Percentiles rank a stretch among this genome's conserved stretches.
Conservation (phyloP, 1,140 invertebrate genomes). For the Procambarus clarkii region DNA sequence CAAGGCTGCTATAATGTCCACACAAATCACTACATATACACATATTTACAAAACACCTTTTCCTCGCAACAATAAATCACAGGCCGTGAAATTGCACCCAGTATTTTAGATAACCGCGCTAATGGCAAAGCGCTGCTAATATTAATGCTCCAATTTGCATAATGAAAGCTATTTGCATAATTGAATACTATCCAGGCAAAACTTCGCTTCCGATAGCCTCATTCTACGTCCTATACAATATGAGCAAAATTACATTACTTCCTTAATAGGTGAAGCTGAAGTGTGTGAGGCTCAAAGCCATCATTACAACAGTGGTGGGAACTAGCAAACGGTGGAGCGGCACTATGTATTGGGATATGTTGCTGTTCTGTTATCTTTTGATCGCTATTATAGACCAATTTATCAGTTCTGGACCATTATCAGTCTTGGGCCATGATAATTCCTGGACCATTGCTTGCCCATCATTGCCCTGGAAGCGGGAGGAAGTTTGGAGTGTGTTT, state of each 20-base stretch:
- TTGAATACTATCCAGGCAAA: constrained; percentile 3
- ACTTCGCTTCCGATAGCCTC: not conserved
- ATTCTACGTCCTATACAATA: not conserved
- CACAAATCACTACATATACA: not conserved
- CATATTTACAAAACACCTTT: not conserved
- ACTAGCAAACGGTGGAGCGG: too few species aligned
- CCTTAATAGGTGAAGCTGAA: not conserved
- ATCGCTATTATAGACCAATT: too few species aligned
- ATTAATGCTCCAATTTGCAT: constrained; percentile 14
- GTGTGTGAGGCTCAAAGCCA: too few species aligned
- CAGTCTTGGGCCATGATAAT: too few species aligned
- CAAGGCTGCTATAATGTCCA: not conserved
- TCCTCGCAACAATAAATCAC: not conserved
- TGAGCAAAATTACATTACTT: not conserved
- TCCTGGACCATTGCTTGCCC: too few species aligned
- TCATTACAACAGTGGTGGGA: too few species aligned
- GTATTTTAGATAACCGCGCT: constrained; percentile 8
- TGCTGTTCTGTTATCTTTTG: too few species aligned
- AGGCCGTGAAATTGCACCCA: not conserved
- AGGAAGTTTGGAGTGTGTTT: too few species aligned
- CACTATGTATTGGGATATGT: too few species aligned
- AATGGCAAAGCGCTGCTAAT: constrained; percentile 5
- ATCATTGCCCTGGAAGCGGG: too few species aligned
- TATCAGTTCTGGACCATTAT: too few species aligned
- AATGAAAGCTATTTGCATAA: constrained; percentile 2